Evolutionary conservation across 2,113 vertebrate genomes (phyloP).

Genomic region (Peromyscus maniculatus): DNA sequence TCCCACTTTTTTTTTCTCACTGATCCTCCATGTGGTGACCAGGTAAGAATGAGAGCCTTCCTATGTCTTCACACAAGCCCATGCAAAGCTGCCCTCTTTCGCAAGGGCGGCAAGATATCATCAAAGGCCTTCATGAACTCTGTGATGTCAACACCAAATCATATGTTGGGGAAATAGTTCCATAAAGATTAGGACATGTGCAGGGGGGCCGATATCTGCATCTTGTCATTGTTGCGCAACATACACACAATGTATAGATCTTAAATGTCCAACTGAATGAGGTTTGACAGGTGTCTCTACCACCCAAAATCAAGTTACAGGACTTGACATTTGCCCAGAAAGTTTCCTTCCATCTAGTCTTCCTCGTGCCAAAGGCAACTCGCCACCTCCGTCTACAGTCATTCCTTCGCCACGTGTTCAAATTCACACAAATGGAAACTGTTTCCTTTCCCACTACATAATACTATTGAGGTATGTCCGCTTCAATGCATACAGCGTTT

Average conservation of each 20-base stretch:
- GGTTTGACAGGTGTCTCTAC: not conserved
- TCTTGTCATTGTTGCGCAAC: too few species aligned
- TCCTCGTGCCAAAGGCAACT: not conserved
- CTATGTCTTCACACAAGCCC: not conserved
- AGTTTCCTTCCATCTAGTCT: not conserved
- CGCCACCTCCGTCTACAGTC: not conserved
- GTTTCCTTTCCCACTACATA: not conserved
- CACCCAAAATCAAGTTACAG: not conserved
- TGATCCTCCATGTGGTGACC: not conserved
- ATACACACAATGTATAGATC: not conserved
- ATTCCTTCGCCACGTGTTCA: not conserved
- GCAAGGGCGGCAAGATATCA: not conserved
- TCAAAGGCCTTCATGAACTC: not conserved
- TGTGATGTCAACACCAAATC: not conserved
- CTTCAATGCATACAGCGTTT: not conserved
- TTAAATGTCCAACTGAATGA: not conserved
- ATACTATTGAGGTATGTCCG: not conserved
- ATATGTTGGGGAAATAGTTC: not conserved
- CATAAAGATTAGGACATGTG: not conserved
- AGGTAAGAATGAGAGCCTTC: not conserved
- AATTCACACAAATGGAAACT: not conserved
- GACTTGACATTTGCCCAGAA: not conserved
- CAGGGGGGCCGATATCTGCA: not conserved
- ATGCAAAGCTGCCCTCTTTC: not conserved
- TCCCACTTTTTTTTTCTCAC: not conserved